A percentile compares a stretch with the other conserved stretches of the same genome.
phyloP scores from a whole-genome alignment of 2,797 vertebrate genomes.

The Martes flavigula region DNA sequence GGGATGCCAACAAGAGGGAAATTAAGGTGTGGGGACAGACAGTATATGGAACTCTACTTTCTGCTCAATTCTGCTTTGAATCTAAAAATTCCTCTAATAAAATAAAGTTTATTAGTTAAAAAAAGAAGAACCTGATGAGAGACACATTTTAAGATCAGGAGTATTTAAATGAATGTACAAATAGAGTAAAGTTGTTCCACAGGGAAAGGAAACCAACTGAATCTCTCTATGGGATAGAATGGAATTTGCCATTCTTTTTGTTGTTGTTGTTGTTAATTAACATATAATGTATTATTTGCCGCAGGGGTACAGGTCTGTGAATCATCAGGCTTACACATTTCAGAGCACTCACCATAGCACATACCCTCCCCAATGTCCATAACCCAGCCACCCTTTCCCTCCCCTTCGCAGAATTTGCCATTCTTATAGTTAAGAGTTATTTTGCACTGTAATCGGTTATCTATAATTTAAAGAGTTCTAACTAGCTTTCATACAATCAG shows the following conservation, averaged over 20 bases:
- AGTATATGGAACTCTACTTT: not conserved
- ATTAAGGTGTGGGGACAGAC: not conserved
- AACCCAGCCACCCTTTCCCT: too few species aligned
- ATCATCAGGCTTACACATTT: too few species aligned
- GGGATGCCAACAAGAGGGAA: not conserved
- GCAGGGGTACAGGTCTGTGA: too few species aligned
- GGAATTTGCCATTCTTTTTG: not conserved
- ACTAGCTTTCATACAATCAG: not conserved
- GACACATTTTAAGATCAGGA: not conserved
- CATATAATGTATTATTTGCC: too few species aligned
- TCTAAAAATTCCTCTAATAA: not conserved
- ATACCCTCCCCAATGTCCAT: too few species aligned
- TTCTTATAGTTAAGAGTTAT: not conserved
- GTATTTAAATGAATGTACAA: not conserved
- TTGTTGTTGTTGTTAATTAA: too few species aligned
- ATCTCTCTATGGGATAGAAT: not conserved
- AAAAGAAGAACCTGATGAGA: not conserved
- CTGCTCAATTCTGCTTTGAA: not conserved
- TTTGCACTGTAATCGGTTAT: not conserved
- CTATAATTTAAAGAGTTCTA: not conserved
- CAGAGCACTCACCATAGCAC: too few species aligned
- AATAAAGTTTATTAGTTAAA: not conserved
- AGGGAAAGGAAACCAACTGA: not conserved
- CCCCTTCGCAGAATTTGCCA: too few species aligned
- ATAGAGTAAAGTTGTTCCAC: not conserved